Conservation (phyloP, 1,140 invertebrate genomes). For the Prorops nasuta region DNA sequence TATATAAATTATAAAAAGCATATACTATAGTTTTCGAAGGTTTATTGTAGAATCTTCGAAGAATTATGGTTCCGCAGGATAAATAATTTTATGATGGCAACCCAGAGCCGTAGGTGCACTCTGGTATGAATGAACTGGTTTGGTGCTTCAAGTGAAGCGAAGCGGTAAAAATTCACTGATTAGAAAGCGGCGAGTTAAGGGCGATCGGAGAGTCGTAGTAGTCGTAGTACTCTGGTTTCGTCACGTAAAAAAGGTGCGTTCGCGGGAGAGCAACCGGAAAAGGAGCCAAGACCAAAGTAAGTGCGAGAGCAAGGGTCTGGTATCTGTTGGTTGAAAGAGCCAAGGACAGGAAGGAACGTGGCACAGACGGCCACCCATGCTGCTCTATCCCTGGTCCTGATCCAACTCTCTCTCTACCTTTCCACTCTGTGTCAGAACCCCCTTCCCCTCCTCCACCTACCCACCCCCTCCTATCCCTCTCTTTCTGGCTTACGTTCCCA, state of each 20-base stretch:
- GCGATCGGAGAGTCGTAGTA: neutral
- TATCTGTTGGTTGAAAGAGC: conserved; percentile 11
- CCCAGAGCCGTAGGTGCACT: too few species aligned
- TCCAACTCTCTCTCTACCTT: too few species aligned
- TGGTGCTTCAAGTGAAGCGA: too few species aligned
- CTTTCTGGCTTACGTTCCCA: conserved; percentile 36
- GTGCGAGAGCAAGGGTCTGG: neutral
- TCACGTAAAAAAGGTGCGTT: neutral
- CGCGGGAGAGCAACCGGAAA: conserved; percentile 19
- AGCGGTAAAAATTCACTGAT: conserved; percentile 26
- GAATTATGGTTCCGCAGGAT: too few species aligned
- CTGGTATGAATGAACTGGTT: too few species aligned
- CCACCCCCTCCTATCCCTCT: conserved; percentile 1
- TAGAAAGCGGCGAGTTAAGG: conserved; percentile 26
- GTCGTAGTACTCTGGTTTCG: too few species aligned
- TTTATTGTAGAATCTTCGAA: too few species aligned
- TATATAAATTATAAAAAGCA: too few species aligned
- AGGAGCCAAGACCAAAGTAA: neutral
- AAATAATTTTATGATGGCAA: too few species aligned
- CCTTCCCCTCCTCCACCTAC: too few species aligned
- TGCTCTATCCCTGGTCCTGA: conserved; percentile 24
- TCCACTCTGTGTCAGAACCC: too few species aligned
- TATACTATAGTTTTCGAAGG: too few species aligned
- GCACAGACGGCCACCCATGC: conserved; percentile 42
- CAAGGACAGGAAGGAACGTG: conserved; percentile 34